These are phyloP conservation scores for Phaedon cochleariae DNA, from an alignment of 2,888 invertebrate genomes.

Conservation along the genomic window DNA sequence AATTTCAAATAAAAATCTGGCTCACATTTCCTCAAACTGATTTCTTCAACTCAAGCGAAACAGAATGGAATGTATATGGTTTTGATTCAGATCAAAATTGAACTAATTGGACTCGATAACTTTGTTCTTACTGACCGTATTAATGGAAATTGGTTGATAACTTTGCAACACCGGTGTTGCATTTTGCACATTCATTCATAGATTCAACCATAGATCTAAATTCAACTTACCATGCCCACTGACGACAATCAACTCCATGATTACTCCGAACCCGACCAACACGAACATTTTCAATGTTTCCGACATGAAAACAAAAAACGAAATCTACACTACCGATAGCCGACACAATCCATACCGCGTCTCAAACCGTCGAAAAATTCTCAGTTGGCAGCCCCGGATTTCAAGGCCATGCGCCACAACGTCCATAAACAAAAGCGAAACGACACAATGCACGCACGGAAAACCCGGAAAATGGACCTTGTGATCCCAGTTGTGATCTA, in stretches of 20 bases:
- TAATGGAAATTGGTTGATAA: too few relatives aligned
- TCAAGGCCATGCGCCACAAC: neutral
- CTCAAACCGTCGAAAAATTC: neutral
- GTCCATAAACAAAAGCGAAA: slow-evolving; percentile 12
- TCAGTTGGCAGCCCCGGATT: slow-evolving; percentile 9
- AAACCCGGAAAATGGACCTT: slow-evolving; percentile 35
- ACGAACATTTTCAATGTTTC: slow-evolving; percentile 8
- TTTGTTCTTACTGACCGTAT: too few relatives aligned
- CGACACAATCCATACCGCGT: slow-evolving; percentile 14
- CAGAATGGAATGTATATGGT: too few relatives aligned
- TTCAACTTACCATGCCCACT: slow-evolving; percentile 8
- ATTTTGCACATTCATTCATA: too few relatives aligned
- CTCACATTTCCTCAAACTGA: too few relatives aligned
- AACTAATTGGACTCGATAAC: too few relatives aligned
- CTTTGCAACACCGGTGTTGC: too few relatives aligned
- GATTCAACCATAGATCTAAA: too few relatives aligned
- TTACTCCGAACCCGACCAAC: neutral
- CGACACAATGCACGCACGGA: neutral
- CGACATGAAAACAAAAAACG: neutral
- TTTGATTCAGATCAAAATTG: too few relatives aligned
- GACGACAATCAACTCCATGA: neutral
- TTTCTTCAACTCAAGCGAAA: too few relatives aligned
- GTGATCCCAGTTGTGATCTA: slow-evolving; percentile 42
- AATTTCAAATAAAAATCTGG: too few relatives aligned
- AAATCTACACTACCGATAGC: slow-evolving; percentile 14